A percentile compares a stretch with the other conserved stretches of the same genome.
These are phyloP conservation scores for Neoarius graeffei DNA, from an alignment of 2,113 vertebrate genomes.

Conservation along the genomic window DNA sequence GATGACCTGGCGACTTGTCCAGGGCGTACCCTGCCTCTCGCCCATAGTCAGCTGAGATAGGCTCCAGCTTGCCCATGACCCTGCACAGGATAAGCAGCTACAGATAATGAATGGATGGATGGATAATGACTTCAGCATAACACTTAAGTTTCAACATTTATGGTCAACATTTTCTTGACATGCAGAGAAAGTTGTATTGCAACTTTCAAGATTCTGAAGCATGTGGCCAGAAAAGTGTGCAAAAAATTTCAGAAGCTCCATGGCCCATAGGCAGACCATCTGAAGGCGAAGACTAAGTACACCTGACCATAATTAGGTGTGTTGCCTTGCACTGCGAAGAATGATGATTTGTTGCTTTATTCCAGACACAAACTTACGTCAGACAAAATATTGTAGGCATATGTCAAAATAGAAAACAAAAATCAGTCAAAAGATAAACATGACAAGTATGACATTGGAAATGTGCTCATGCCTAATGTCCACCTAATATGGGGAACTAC, in stretches of 20 bases:
- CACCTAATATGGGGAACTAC: neutral
- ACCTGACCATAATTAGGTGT: neutral
- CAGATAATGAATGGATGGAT: too few relatives aligned
- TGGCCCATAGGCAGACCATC: neutral
- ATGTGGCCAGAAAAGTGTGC: neutral
- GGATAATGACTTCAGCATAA: neutral
- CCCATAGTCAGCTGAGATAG: too few relatives aligned
- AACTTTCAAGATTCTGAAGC: neutral
- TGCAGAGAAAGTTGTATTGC: neutral
- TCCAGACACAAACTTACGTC: neutral
- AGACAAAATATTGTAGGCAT: neutral
- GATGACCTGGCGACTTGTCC: too few relatives aligned
- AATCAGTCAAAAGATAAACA: neutral
- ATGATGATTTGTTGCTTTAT: neutral
- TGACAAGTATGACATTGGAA: neutral
- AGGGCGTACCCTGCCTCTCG: too few relatives aligned
- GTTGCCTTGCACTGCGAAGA: neutral
- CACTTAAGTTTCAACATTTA: neutral
- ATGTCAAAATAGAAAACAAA: neutral
- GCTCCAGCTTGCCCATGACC: too few relatives aligned
- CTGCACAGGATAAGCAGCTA: too few relatives aligned
- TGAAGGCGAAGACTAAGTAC: neutral
- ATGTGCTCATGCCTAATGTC: neutral
- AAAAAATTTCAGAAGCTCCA: neutral
- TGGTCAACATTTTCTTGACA: neutral